These are phyloP conservation scores for Hirtodrosophila duncani DNA, from an alignment of 2,888 invertebrate genomes.

Conservation along the genomic window DNA sequence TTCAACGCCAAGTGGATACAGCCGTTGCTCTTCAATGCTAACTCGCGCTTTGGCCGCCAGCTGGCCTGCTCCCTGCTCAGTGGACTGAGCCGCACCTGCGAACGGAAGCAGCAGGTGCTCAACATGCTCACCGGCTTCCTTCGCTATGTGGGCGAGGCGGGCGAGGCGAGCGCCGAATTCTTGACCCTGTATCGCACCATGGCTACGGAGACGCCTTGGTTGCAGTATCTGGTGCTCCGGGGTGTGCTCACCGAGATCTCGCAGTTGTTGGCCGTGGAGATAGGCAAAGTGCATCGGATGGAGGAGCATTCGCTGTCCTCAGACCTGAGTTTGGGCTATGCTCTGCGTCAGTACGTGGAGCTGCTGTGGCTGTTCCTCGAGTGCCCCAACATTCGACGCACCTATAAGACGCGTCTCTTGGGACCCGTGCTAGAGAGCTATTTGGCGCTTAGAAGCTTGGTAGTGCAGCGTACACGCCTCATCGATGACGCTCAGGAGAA, in stretches of 20 bases:
- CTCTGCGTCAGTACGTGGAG: conserved; percentile 93
- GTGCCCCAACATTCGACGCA: conserved; percentile 90
- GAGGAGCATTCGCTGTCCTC: conserved; percentile 96
- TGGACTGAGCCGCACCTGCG: conserved; percentile 85
- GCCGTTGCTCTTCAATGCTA: conserved; percentile 94
- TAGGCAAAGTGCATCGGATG: conserved; percentile 90
- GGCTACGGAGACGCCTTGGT: conserved; percentile 93
- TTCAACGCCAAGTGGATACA: conserved; percentile 88
- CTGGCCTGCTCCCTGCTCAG: conserved; percentile 93
- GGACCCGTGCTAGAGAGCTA: conserved; percentile 90
- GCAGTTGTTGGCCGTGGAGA: conserved; percentile 91
- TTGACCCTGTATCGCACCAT: conserved; percentile 90
- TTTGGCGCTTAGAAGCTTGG: conserved; percentile 91
- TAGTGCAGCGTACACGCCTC: conserved; percentile 95
- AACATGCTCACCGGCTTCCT: conserved; percentile 93
- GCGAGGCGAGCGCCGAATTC: conserved; percentile 95
- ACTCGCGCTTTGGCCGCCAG: conserved; percentile 92
- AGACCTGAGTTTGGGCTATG: conserved; percentile 95
- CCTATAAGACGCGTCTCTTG: conserved; percentile 92
- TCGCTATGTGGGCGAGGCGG: conserved; percentile 90
- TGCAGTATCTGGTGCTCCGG: conserved; percentile 92
- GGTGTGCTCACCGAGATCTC: conserved; percentile 92
- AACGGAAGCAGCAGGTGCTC: conserved; percentile 86
- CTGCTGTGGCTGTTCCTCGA: conserved; percentile 92
- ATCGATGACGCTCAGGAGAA: conserved; percentile 98